These are phyloP conservation scores for Brenthis hecate DNA, from an alignment of 2,888 invertebrate species.

Conservation along the genomic window DNA sequence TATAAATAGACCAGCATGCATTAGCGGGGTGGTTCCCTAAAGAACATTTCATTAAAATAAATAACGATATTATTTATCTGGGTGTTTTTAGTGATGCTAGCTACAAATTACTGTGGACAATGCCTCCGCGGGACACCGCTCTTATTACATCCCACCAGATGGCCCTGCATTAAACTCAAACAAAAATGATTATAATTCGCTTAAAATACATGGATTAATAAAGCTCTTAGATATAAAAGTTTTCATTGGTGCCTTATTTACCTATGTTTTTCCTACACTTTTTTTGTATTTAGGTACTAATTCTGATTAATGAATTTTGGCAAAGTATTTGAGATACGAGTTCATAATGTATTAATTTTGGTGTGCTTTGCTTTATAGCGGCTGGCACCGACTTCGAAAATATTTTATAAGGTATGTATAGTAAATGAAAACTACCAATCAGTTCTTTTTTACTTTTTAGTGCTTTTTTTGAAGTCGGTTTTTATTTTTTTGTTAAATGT, in stretches of 20 bases:
- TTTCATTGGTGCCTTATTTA: background rate
- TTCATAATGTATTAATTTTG: too few relatives aligned
- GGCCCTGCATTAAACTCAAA: constrained; percentile 57
- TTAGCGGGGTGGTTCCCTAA: constrained; percentile 31
- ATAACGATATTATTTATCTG: constrained; percentile 74
- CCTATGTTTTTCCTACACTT: background rate
- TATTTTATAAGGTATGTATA: too few relatives aligned
- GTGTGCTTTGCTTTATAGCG: too few relatives aligned
- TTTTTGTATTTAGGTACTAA: background rate
- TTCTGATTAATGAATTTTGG: too few relatives aligned
- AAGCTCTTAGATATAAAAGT: background rate
- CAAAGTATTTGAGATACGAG: too few relatives aligned
- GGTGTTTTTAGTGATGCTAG: constrained; percentile 72
- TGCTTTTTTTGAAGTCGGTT: too few relatives aligned
- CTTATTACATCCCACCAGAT: constrained; percentile 74
- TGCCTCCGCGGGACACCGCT: constrained; percentile 71
- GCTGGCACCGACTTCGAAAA: too few relatives aligned
- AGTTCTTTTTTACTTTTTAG: too few relatives aligned
- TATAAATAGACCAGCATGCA: constrained; percentile 28
- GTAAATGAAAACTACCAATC: too few relatives aligned
- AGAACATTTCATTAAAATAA: constrained; percentile 66
- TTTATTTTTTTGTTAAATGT: too few relatives aligned
- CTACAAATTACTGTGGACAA: constrained; percentile 79
- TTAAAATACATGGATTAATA: constrained; percentile 42
- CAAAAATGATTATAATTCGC: constrained; percentile 50